Conservation (phyloP, 2,797 vertebrate species). For the Falco peregrinus region DNA sequence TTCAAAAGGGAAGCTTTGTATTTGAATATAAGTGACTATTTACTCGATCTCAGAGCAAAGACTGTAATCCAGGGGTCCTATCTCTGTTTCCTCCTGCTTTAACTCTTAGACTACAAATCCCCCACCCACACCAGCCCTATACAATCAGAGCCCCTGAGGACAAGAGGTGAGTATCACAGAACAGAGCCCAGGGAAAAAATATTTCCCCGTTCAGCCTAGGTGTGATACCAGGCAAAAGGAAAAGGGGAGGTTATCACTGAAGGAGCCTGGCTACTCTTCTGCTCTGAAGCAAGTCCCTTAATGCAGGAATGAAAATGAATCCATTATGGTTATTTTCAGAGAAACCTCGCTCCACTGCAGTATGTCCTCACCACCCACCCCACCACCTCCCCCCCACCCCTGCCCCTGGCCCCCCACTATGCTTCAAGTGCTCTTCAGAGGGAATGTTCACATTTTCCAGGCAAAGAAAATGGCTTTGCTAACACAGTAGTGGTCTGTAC, state of each 20-base stretch:
- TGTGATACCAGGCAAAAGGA: not conserved
- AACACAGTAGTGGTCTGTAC: constrained; percentile 7
- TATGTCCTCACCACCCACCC: not conserved
- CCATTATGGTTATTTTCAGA: constrained; percentile 7
- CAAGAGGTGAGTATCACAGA: not conserved
- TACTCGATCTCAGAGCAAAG: not conserved
- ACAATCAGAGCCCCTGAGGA: not conserved
- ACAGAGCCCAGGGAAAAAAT: not conserved
- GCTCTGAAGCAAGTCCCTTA: not conserved
- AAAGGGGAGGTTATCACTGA: not conserved
- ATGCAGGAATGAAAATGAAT: not conserved
- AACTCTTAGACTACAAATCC: not conserved
- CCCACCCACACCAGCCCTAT: accelerated
- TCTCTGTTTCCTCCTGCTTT: not conserved
- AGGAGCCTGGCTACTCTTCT: not conserved
- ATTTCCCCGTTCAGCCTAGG: not conserved
- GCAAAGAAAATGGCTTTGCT: constrained; percentile 13
- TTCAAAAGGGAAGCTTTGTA: constrained; percentile 33
- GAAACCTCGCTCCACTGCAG: not conserved
- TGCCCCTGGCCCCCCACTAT: not conserved
- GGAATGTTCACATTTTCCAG: constrained; percentile 26
- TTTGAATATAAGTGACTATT: constrained; percentile 10
- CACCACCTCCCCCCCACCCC: too few relatives aligned
- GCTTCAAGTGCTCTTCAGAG: constrained; percentile 46
- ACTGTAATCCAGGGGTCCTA: not conserved